These are phyloP conservation scores for Mactromeris polynyma DNA, from an alignment of 2,888 invertebrate genomes.

Conservation along the genomic window DNA sequence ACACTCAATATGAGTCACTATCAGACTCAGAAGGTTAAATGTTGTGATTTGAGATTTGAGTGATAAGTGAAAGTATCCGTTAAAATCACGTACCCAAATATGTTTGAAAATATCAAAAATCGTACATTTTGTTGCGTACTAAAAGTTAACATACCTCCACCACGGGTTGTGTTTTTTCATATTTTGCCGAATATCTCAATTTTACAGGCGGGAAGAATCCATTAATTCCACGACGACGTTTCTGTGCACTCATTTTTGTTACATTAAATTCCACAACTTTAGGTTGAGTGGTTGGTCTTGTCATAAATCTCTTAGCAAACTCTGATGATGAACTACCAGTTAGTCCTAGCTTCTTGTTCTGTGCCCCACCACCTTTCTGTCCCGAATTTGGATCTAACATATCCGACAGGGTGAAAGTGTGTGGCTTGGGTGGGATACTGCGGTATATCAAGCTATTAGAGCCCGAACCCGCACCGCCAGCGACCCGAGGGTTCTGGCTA, in stretches of 20 bases:
- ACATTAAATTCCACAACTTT: conserved; percentile 79
- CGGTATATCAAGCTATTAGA: conserved; percentile 69
- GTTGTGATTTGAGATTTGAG: too few relatives aligned
- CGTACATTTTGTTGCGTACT: too few relatives aligned
- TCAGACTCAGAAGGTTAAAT: too few relatives aligned
- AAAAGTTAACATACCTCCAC: conserved; percentile 28
- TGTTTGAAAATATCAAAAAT: too few relatives aligned
- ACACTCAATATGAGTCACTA: too few relatives aligned
- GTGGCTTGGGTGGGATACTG: conserved; percentile 76
- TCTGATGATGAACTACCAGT: conserved; percentile 76
- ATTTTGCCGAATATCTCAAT: conserved; percentile 67
- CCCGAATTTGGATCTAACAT: conserved; percentile 63
- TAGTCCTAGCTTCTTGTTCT: conserved; percentile 70
- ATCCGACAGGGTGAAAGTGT: conserved; percentile 75
- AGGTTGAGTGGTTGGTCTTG: conserved; percentile 77
- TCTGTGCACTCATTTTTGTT: conserved; percentile 61
- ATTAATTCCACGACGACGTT: conserved; percentile 70
- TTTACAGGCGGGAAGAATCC: conserved; percentile 80
- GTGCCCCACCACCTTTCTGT: conserved; percentile 49
- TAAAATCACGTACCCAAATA: too few relatives aligned
- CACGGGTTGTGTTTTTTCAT: conserved; percentile 6
- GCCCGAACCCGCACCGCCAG: conserved; percentile 14
- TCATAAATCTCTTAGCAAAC: conserved; percentile 77
- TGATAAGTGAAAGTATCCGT: too few relatives aligned
- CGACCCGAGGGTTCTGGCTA: conserved; percentile 39